A percentile compares a stretch with the other conserved stretches of the same genome.
phyloP scores from a whole-genome alignment of 2,888 invertebrate species.

The Euzophera pinguis region DNA sequence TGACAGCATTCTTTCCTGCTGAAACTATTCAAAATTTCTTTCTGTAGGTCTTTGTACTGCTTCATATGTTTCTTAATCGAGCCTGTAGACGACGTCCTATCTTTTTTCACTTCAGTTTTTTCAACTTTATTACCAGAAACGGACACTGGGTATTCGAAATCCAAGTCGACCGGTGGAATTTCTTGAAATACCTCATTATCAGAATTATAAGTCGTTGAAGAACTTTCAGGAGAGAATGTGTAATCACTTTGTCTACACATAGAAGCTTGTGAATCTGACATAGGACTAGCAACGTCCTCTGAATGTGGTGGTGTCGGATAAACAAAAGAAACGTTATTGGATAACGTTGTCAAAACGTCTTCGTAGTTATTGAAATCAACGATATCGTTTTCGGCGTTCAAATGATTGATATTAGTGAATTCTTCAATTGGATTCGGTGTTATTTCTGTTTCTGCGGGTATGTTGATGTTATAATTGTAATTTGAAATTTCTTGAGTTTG shows the following conservation, averaged over 20 bases:
- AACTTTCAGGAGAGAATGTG: slow-evolving; percentile 45
- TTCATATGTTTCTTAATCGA: slow-evolving; percentile 47
- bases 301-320: slow-evolving; percentile 60
- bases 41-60: slow-evolving; percentile 62
- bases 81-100: slow-evolving; percentile 31
- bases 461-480: not conserved
- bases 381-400: slow-evolving; percentile 15
- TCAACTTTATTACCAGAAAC: slow-evolving; percentile 16
- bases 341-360: slow-evolving; percentile 23
- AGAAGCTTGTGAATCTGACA: slow-evolving; percentile 42
- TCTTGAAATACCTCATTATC: slow-evolving; percentile 62
- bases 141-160: slow-evolving; percentile 3
- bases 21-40: slow-evolving; percentile 47
- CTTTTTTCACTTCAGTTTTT: slow-evolving; percentile 27
- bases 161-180: slow-evolving; percentile 37
- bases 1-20: slow-evolving; percentile 60
- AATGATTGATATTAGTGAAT: slow-evolving; percentile 25
- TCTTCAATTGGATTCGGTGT: slow-evolving; percentile 33
- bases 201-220: slow-evolving; percentile 44
- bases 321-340: slow-evolving; percentile 19
- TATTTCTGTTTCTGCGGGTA: not conserved
- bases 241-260: slow-evolving; percentile 46
- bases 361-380: slow-evolving; percentile 21
- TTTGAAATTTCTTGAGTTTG: slow-evolving; percentile 18
- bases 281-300: slow-evolving; percentile 49